Evolutionary conservation across 2,888 invertebrate genomes (phyloP), one percentile per base, ranked within the genome.

Genomic region (Oligia strigilis): DNA sequence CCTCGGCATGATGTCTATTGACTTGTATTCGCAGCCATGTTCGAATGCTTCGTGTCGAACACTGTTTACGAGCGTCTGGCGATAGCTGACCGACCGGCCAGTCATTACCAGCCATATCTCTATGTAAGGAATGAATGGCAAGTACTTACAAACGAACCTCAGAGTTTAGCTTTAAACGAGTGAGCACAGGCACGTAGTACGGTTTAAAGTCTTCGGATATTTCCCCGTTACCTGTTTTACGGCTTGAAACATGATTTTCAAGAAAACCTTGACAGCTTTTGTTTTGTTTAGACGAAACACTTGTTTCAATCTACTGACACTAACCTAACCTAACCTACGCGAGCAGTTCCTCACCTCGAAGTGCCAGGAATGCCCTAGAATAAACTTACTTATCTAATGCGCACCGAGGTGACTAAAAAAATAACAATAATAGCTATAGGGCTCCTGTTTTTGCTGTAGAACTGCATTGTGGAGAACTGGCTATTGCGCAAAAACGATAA

Each of bases 101-200:
- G 94, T 96, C 96, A 95, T 96, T 96, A 96, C 94, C 93, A 92
- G 92, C 94, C 95, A 96, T 96, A 96, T 95, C 96, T 96, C 95
- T 95, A 93, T 94, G 95, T 94, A 92, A 88, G 93, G 94, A 95
- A 96, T 96, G 96, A 96, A 96, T 96, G 94, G 95, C 93, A 94
- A 95, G 94, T 93, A 93, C 94, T 95, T 93, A 94, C 95, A 94
- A 93, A 93, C 94, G 89, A 94, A 94, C 93, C 92, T 93, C 93
- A 92, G 92, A 93, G 91, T 92, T 93, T 90, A 92, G 93, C 92
- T 94, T 93, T 93, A 94, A 95, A 95, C 93, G 94, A 93, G 92
- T 94, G 88, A 90, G 92, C 91, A 87, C 86, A 93, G 93, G 95
- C 95, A 96, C 95, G 95, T 95, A 95, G 93, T 90, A 92, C 91